A percentile compares a stretch with the other conserved stretches of the same genome.
Evolutionary conservation across 2,888 invertebrate species (phyloP).

Genomic region (Carabus problematicus): DNA sequence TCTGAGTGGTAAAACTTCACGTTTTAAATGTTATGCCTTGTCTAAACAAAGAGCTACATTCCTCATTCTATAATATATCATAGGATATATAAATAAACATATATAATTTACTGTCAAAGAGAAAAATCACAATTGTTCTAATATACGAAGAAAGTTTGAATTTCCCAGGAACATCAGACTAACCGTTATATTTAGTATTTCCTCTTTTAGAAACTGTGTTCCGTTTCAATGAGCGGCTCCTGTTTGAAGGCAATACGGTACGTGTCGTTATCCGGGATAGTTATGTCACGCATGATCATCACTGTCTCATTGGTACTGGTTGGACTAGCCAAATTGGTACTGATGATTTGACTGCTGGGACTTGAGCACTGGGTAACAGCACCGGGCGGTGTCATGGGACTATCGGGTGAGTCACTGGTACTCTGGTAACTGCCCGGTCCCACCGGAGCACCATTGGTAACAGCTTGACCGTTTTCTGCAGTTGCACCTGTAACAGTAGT

Average conservation of each 20-base stretch:
- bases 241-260: constrained; percentile 62
- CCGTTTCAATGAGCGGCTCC: constrained; percentile 63
- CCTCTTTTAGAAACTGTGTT: constrained; percentile 57
- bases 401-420: constrained; percentile 65
- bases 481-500: constrained; percentile 57
- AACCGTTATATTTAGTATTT: background rate
- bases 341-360: constrained; percentile 57
- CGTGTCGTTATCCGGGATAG: constrained; percentile 57
- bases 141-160: constrained; percentile 2
- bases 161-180: no score
- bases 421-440: constrained; percentile 63
- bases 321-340: constrained; percentile 59
- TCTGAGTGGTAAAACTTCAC: background rate
- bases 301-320: constrained; percentile 51
- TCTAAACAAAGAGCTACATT: background rate
- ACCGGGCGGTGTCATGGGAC: constrained; percentile 62
- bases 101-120: background rate
- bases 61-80: background rate
- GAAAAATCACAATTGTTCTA: background rate
- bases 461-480: constrained; percentile 53
- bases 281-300: constrained; percentile 61
- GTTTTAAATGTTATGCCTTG: background rate
- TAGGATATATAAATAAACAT: background rate
- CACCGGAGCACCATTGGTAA: constrained; percentile 54
- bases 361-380: constrained; percentile 56